Percentiles rank a stretch among this genome's conserved stretches.
These are phyloP conservation scores for Solenodon paradoxus DNA, from an alignment of 2,113 vertebrate species.

Conservation along the genomic window DNA sequence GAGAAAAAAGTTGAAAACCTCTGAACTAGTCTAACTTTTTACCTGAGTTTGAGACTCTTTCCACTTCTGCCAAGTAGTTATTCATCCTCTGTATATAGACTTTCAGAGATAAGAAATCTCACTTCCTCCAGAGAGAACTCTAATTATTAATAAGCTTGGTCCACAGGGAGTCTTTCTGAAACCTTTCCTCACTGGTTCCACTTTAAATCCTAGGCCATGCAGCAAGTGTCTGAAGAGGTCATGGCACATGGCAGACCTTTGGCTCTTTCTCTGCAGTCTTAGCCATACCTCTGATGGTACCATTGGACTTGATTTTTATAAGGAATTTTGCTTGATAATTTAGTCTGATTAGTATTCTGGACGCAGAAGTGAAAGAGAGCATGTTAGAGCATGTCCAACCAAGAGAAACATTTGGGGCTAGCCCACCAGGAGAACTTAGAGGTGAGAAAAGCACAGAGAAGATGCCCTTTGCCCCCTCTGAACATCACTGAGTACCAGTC, in stretches of 20 bases:
- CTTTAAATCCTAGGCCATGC: background rate
- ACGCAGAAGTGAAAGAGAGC: background rate
- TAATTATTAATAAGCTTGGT: background rate
- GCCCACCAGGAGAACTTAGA: constrained; percentile 10
- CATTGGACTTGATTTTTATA: background rate
- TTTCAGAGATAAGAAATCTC: background rate
- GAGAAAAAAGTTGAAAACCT: background rate
- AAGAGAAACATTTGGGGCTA: background rate
- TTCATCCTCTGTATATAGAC: background rate
- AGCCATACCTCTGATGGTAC: background rate
- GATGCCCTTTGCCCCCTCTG: constrained; percentile 30
- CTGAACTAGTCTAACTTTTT: background rate
- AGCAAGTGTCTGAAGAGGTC: background rate
- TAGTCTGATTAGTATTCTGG: constrained; percentile 5
- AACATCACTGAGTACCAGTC: background rate
- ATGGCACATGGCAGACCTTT: background rate
- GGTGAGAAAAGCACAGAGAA: background rate
- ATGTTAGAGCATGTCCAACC: constrained; percentile 41
- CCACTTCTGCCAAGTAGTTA: background rate
- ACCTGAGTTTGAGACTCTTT: background rate
- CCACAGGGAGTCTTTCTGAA: background rate
- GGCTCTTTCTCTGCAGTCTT: background rate
- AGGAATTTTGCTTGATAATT: background rate
- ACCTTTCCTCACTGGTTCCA: background rate
- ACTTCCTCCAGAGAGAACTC: background rate